A percentile compares a stretch with the other conserved stretches of the same genome.
phyloP scores from a whole-genome alignment of 2,888 invertebrate species.

The Itoplectis maculator region DNA sequence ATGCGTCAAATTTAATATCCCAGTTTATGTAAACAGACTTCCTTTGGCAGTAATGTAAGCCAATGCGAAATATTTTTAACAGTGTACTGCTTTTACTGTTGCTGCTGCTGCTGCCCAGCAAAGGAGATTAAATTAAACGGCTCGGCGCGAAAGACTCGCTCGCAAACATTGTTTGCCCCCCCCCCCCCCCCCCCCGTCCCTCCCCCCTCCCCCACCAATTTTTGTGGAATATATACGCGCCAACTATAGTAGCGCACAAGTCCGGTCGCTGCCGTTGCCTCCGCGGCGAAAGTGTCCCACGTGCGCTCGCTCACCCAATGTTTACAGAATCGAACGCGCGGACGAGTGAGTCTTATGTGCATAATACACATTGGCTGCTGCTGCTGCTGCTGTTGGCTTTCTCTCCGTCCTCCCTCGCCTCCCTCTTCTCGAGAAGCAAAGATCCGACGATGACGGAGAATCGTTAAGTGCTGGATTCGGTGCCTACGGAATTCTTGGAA shows the following conservation, averaged over 20 bases:
- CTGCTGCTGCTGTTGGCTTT: constrained; percentile 5
- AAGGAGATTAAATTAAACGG: constrained; percentile 76
- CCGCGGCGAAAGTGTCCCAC: constrained; percentile 51
- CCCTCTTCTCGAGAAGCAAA: constrained; percentile 46
- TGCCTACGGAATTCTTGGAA: constrained; percentile 50
- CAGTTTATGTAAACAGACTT: no score
- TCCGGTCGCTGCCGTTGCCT: neutral
- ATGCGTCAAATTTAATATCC: no score
- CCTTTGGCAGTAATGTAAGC: no score
- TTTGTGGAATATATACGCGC: neutral
- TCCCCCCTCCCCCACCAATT: no score
- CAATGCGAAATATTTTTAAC: no score
- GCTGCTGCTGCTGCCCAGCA: constrained; percentile 6
- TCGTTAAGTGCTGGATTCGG: constrained; percentile 35
- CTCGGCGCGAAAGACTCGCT: constrained; percentile 64
- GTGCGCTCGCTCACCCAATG: constrained; percentile 48
- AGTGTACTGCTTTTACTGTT: no score
- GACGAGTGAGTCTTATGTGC: constrained; percentile 31
- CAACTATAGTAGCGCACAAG: neutral
- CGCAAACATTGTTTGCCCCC: constrained; percentile 38
- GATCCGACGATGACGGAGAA: constrained; percentile 58
- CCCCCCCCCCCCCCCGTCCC: neutral
- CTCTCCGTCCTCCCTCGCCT: constrained; percentile 7
- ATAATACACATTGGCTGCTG: neutral
- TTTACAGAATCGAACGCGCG: constrained; percentile 57